Evolutionary conservation across 1,140 invertebrate genomes (phyloP), one percentile per base, ranked within the genome.

Genomic region (Solenopsis fugax): DNA sequence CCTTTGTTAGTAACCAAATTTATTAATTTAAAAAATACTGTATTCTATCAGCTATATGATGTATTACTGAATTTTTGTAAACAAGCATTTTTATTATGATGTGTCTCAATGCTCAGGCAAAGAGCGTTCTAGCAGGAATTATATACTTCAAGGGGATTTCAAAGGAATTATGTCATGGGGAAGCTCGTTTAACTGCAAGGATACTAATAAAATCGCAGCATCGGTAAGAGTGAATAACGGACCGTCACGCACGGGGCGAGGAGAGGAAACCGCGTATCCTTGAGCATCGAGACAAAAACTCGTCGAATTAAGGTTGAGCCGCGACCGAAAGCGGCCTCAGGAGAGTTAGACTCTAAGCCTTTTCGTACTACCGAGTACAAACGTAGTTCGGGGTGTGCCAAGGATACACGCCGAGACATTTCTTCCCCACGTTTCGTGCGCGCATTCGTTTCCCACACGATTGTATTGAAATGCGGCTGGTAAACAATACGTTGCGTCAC

Each of bases 401-500:
- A 93, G 92, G 91, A 91, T 92, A 92, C 87, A 92, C 87, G 73
- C 73, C 71, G 87, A 89, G 88, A 88, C 87, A 89, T 92, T 92
- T 92, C 92, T 91, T 90, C 86, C 67, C 67, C 75, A 81, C 80
- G 86, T 88, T 87, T 84, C 65, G 24, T 86, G 92, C 73, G 58
- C 73, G 71, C 64, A 9, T 72, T 41, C 45, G 24, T 87, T 93
- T 90, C 87, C 91, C 93, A 92, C 92, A 92, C 87, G 88, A 93
- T 93, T 93, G 92, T 93, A 93, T 93, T 92, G 92, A 93, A 93
- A 93, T 93, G 88, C 86, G 89, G 78, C 77, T 90, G 78, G 85
- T 92, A 93, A 93, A 93, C 93, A 93, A 93, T 93, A 85, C 88
- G 85, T 93, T 93, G 91, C 92, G 67, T 92, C 89, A 93, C 81